These are phyloP conservation scores for Dicroscelio sp. DNA, from an alignment of 2,888 invertebrate genomes.

Conservation along the genomic window DNA sequence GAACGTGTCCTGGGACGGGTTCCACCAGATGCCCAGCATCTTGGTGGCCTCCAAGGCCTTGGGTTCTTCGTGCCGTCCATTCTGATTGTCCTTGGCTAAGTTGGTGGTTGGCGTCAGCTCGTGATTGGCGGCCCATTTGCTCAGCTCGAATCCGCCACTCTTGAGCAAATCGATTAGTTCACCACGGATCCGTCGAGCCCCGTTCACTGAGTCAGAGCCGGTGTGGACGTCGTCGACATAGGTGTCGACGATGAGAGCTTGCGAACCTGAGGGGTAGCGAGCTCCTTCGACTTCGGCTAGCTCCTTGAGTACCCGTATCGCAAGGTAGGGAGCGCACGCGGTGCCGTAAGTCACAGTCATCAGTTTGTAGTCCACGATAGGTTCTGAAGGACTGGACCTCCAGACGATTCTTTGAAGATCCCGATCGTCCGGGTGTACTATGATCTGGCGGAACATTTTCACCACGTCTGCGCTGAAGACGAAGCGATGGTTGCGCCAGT, in stretches of 20 bases:
- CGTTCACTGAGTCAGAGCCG: neutral
- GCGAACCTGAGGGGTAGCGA: neutral
- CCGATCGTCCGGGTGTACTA: neutral
- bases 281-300: neutral
- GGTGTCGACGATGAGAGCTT: neutral
- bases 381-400: neutral
- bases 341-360: neutral
- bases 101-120: no score
- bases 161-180: neutral
- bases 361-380: neutral
- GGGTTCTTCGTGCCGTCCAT: no score
- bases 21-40: conserved; percentile 12
- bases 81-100: no score
- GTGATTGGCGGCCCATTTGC: neutral
- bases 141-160: neutral
- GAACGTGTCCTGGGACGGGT: neutral
- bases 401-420: conserved; percentile 57
- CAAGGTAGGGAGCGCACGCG: neutral
- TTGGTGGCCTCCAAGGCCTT: conserved; percentile 2
- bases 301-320: neutral
- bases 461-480: neutral
- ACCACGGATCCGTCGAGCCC: neutral
- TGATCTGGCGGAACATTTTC: conserved; percentile 53
- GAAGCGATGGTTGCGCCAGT: conserved; percentile 9
- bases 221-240: neutral